These are phyloP conservation scores for Chaetophractus vellerosus DNA, from an alignment of 2,797 vertebrate genomes.

Conservation along the genomic window DNA sequence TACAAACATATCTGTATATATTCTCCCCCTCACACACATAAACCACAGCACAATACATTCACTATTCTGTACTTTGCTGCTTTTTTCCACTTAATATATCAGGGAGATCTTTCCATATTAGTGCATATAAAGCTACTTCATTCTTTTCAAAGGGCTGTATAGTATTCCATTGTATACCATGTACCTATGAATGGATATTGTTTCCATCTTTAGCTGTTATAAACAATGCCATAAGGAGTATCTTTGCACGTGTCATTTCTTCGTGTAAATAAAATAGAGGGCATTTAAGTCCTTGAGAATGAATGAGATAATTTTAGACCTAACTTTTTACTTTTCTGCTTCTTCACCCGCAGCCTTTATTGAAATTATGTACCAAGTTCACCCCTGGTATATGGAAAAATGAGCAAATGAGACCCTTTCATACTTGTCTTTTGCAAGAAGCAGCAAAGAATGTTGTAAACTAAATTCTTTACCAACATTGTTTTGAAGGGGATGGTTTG, in stretches of 20 bases:
- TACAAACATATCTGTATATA: background rate
- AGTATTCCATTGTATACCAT: background rate
- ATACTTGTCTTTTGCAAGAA: background rate
- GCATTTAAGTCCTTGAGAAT: background rate
- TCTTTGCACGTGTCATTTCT: constrained; percentile 31
- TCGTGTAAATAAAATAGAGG: background rate
- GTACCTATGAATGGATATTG: constrained; percentile 13
- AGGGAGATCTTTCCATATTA: background rate
- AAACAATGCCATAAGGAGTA: background rate
- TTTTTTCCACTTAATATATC: background rate
- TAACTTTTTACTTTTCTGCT: background rate
- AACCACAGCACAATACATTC: background rate
- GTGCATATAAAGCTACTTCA: background rate
- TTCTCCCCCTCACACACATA: too few species aligned
- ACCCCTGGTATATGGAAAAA: background rate
- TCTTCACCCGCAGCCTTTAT: background rate
- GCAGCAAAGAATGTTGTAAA: background rate
- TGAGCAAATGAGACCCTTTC: background rate
- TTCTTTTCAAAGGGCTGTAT: background rate
- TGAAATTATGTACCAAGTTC: background rate
- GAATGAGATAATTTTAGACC: background rate
- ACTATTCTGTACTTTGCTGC: background rate
- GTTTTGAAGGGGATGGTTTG: background rate
- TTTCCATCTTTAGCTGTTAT: background rate
- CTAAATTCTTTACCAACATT: background rate